These are phyloP conservation scores for Andricus grossulariae DNA, from an alignment of 1,140 invertebrate species.

Conservation along the genomic window DNA sequence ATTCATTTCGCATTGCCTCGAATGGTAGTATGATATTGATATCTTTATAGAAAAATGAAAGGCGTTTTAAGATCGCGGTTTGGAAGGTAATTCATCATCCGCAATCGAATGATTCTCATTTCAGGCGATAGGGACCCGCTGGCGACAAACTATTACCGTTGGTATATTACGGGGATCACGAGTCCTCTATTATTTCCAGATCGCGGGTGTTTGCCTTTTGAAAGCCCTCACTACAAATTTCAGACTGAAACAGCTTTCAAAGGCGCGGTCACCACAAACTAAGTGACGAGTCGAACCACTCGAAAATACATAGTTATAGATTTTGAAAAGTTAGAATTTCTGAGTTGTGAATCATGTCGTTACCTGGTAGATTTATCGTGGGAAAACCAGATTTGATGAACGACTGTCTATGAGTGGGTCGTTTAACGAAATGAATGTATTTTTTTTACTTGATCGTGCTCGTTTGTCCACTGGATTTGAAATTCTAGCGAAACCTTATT, in stretches of 20 bases:
- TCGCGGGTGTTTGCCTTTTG: conserved; percentile 43
- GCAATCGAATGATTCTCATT: conserved; percentile 48
- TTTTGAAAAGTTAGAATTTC: conserved; percentile 23
- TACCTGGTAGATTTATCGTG: conserved; percentile 1
- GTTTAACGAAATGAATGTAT: neutral
- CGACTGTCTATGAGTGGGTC: neutral
- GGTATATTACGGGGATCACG: conserved; percentile 55
- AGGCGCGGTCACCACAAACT: conserved; percentile 6
- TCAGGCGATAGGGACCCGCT: conserved; percentile 34
- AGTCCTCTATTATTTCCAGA: conserved; percentile 49
- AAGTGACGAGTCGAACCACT: conserved; percentile 27
- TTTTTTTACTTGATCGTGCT: neutral
- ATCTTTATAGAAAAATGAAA: neutral
- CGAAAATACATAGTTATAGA: neutral
- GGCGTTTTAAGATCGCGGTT: neutral
- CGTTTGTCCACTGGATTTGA: neutral
- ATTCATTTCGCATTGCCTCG: neutral
- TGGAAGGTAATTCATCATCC: conserved; percentile 47
- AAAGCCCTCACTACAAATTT: conserved; percentile 22
- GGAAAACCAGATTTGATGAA: neutral
- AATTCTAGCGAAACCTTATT: neutral
- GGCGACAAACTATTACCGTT: conserved; percentile 51
- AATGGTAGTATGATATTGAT: neutral
- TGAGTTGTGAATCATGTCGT: conserved; percentile 9
- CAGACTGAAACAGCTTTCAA: conserved; percentile 15